These are phyloP conservation scores for Illadopsis cleaveri DNA, from an alignment of 2,113 vertebrate genomes.

Conservation along the genomic window DNA sequence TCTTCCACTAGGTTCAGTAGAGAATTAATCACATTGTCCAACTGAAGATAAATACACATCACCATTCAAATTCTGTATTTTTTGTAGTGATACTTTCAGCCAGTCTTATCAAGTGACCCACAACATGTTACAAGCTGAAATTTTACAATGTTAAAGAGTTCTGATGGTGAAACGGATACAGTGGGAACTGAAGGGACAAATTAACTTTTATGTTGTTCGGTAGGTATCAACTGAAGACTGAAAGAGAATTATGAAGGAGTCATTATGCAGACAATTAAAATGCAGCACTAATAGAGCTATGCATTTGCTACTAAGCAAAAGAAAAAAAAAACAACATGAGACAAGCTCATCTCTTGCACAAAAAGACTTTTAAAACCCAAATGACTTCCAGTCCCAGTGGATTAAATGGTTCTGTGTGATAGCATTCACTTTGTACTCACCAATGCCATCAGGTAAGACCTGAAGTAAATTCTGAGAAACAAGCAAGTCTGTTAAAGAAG, in stretches of 20 bases:
- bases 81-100: background rate
- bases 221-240: background rate
- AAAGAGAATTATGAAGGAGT: background rate
- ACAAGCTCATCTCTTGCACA: background rate
- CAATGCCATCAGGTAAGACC: conserved; percentile 88
- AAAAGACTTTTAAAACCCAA: background rate
- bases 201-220: background rate
- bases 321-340: background rate
- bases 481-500: conserved; percentile 88
- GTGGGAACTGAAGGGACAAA: background rate
- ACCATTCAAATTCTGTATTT: background rate
- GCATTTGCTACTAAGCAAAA: background rate
- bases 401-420: background rate
- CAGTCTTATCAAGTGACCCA: background rate
- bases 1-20: background rate
- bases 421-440: conserved; percentile 70
- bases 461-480: conserved; percentile 96
- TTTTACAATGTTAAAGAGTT: background rate
- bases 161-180: background rate
- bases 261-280: background rate
- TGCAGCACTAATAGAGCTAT: background rate
- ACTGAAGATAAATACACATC: background rate
- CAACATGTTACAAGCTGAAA: background rate
- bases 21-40: background rate
- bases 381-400: background rate